Conservation (phyloP, 2,113 vertebrate genomes). For the Ictalurus punctatus region DNA sequence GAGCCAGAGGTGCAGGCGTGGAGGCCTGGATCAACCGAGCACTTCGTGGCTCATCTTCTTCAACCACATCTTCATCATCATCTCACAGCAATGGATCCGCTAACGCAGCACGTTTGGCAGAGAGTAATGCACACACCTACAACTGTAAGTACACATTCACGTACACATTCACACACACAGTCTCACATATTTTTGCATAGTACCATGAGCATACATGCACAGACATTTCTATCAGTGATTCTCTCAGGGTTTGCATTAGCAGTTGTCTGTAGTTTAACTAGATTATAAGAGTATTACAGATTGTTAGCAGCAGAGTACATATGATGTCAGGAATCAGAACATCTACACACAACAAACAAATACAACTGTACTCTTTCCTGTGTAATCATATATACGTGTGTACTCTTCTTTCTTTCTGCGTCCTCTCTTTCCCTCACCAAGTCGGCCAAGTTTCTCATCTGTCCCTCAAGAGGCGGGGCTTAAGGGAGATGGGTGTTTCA, state of each 20-base stretch:
- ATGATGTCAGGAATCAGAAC: neutral
- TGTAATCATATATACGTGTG: neutral
- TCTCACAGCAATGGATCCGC: slow-evolving; percentile 54
- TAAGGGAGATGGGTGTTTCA: slow-evolving; percentile 48
- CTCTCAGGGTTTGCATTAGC: neutral
- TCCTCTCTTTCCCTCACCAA: neutral
- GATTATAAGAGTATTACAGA: neutral
- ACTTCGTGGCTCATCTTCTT: slow-evolving; percentile 52
- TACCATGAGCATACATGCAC: neutral
- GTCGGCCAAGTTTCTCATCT: slow-evolving; percentile 53
- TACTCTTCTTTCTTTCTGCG: neutral
- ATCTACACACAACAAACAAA: neutral
- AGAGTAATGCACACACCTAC: slow-evolving; percentile 30
- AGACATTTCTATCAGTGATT: neutral
- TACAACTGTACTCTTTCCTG: neutral
- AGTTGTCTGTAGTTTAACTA: neutral
- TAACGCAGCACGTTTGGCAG: slow-evolving; percentile 51
- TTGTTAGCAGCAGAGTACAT: neutral
- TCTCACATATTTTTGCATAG: neutral
- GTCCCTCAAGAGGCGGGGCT: slow-evolving; percentile 54
- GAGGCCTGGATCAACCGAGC: slow-evolving; percentile 55
- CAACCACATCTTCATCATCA: slow-evolving; percentile 55
- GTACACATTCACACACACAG: neutral
- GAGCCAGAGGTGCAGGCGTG: slow-evolving; percentile 40
- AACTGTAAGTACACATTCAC: slow-evolving; percentile 36